A percentile compares a stretch with the other conserved stretches of the same genome.
Evolutionary conservation across 2,797 vertebrate species (phyloP).

Genomic region (Lagorchestes hirsutus): DNA sequence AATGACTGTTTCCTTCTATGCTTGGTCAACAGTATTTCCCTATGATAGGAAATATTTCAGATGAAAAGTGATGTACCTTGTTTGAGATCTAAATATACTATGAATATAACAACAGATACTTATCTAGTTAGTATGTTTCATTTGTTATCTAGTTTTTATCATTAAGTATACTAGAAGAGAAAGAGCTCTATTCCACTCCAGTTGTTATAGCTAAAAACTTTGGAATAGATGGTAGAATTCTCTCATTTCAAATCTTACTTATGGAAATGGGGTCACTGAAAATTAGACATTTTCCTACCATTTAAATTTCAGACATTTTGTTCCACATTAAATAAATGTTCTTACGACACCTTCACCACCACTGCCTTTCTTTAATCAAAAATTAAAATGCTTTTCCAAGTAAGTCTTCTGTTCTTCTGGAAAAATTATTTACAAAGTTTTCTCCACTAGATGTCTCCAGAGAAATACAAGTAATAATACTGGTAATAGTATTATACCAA

Average conservation of each 20-base stretch:
- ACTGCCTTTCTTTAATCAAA: constrained; percentile 35
- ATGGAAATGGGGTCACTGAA: neutral
- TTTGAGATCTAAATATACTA: neutral
- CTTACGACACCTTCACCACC: neutral
- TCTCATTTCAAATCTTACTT: neutral
- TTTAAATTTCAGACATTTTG: constrained; percentile 13
- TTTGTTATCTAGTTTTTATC: neutral
- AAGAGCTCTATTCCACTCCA: neutral
- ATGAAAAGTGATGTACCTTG: constrained; percentile 14
- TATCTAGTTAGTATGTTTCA: constrained; percentile 20
- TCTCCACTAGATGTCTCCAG: constrained; percentile 87
- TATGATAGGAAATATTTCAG: neutral
- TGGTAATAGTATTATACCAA: neutral
- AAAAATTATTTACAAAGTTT: constrained; percentile 31
- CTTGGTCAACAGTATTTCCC: neutral
- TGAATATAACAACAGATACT: neutral
- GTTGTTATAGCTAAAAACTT: neutral
- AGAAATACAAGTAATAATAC: constrained; percentile 78
- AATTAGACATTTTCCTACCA: neutral
- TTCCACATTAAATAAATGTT: neutral
- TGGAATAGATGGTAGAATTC: neutral
- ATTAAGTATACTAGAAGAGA: neutral
- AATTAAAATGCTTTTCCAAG: neutral
- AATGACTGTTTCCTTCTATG: neutral
- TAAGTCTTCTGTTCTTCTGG: neutral